Conservation (phyloP, 2,113 vertebrate genomes). For the Machaerirhynchus nigripectus region DNA sequence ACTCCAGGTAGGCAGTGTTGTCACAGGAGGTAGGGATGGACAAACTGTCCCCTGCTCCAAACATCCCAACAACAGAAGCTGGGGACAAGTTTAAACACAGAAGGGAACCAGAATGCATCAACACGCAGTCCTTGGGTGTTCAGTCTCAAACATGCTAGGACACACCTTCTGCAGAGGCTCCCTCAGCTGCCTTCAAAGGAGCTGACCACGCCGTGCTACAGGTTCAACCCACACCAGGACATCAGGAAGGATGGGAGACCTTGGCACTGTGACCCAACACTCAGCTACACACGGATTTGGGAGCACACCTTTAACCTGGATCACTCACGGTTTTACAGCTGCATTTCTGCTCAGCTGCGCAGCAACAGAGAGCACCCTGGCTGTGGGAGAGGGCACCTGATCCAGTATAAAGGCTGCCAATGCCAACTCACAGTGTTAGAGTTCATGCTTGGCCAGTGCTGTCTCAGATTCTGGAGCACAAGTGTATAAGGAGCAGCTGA, state of each 20-base stretch:
- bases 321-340: not conserved
- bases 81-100: not conserved
- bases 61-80: not conserved
- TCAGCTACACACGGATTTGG: rapidly evolving
- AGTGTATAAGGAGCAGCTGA: not conserved
- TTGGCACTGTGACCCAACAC: not conserved
- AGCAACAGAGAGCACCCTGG: not conserved
- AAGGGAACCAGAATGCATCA: not conserved
- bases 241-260: not conserved
- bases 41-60: not conserved
- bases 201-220: not conserved
- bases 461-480: not conserved
- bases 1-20: not conserved
- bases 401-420: not conserved
- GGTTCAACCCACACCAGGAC: not conserved
- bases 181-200: not conserved
- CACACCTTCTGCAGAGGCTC: no score
- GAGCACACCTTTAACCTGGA: not conserved
- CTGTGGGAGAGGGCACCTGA: not conserved
- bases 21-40: not conserved
- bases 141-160: not conserved
- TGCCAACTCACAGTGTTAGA: not conserved
- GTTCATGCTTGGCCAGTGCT: rapidly evolving
- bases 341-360: not conserved
- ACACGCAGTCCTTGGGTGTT: rapidly evolving